These are phyloP conservation scores for Drepanosiphum platanoidis DNA, from an alignment of 2,888 invertebrate genomes.

Conservation along the genomic window DNA sequence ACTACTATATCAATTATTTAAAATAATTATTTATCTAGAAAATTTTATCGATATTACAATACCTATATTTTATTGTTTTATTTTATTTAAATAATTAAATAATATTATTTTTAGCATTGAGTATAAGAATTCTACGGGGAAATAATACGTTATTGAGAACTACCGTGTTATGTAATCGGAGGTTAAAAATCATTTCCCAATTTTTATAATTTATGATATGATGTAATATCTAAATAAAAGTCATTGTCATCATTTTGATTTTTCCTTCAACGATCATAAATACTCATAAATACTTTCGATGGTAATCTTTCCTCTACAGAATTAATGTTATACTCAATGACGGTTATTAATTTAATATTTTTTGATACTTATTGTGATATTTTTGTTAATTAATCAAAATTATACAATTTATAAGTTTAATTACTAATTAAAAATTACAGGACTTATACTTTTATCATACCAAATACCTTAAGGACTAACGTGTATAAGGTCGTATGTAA, in stretches of 20 bases:
- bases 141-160: neutral
- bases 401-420: slow-evolving; percentile 1
- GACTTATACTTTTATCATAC: slow-evolving; percentile 21
- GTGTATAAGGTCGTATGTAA: slow-evolving; percentile 45
- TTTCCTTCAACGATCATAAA: neutral
- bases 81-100: neutral
- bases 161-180: neutral
- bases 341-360: neutral
- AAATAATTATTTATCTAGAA: slow-evolving; percentile 37
- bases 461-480: neutral
- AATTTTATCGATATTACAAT: slow-evolving; percentile 31
- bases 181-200: neutral
- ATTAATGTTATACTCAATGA: neutral
- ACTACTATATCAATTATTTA: neutral
- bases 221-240: neutral
- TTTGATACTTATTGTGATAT: slow-evolving; percentile 45
- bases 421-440: slow-evolving; percentile 2
- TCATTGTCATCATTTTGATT: too few relatives aligned
- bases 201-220: neutral
- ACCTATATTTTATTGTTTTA: slow-evolving; percentile 40
- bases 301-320: neutral
- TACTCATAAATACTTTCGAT: neutral
- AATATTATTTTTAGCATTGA: neutral
- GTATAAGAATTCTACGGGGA: neutral
- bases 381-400: slow-evolving; percentile 51